Evolutionary conservation across 2,888 invertebrate species (phyloP).

Genomic region (Ephialtes manifestator): DNA sequence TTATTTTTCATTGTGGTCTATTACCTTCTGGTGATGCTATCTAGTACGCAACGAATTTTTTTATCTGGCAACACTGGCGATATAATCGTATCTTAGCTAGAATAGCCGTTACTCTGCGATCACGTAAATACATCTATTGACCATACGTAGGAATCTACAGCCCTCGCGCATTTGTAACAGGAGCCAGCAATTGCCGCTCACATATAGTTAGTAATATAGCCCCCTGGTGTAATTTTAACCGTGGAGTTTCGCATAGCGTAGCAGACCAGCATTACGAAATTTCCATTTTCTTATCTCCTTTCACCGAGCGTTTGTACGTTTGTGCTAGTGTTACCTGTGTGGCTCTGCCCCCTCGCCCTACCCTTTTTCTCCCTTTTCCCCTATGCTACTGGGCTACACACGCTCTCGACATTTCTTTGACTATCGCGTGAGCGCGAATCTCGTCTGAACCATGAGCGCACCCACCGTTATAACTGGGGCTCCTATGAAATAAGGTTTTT

Average conservation of each 20-base stretch:
- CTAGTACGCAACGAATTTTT: too few species aligned
- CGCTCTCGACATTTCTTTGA: slow-evolving; percentile 66
- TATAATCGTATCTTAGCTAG: background rate
- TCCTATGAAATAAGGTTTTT: slow-evolving; percentile 71
- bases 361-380: slow-evolving; percentile 29
- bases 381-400: slow-evolving; percentile 33
- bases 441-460: slow-evolving; percentile 43
- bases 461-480: slow-evolving; percentile 46
- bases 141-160: background rate
- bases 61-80: background rate
- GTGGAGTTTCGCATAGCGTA: slow-evolving; percentile 39
- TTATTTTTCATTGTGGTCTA: too few species aligned
- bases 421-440: slow-evolving; percentile 71
- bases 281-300: slow-evolving; percentile 66
- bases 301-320: slow-evolving; percentile 43
- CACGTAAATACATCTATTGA: slow-evolving; percentile 10
- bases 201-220: slow-evolving; percentile 28
- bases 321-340: slow-evolving; percentile 19
- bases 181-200: slow-evolving; percentile 27
- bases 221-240: slow-evolving; percentile 30
- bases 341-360: slow-evolving; percentile 19
- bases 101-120: slow-evolving; percentile 7
- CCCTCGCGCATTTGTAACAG: slow-evolving; percentile 9
- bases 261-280: slow-evolving; percentile 58
- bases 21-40: too few species aligned